Percentiles rank a stretch among this genome's conserved stretches.
These are phyloP conservation scores for Lateolabrax maculatus DNA, from an alignment of 2,797 vertebrate species.

Conservation along the genomic window DNA sequence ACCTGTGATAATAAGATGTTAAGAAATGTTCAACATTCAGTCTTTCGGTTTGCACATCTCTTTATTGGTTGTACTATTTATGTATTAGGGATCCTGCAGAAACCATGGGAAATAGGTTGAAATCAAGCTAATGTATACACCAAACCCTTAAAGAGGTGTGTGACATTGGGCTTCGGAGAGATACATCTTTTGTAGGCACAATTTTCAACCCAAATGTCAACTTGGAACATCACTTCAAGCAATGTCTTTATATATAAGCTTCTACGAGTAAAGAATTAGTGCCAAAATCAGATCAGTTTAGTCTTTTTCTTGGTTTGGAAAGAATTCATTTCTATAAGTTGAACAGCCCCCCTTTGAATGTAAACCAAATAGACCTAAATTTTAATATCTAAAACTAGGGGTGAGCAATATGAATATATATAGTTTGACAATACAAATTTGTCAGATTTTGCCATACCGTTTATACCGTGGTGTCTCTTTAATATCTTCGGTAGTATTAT, in stretches of 20 bases:
- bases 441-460: neutral
- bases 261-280: neutral
- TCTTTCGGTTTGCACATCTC: neutral
- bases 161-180: neutral
- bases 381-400: neutral
- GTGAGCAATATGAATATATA: neutral
- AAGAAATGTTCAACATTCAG: neutral
- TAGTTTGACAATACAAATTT: neutral
- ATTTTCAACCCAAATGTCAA: neutral
- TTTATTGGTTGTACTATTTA: neutral
- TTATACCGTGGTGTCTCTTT: too few relatives aligned
- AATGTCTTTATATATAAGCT: neutral
- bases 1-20: neutral
- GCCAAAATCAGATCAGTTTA: neutral
- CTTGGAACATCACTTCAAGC: neutral
- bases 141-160: neutral
- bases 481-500: too few relatives aligned
- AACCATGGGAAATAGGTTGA: neutral
- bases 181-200: neutral
- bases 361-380: neutral
- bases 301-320: neutral
- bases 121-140: neutral
- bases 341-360: neutral
- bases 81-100: neutral
- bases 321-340: neutral